These are phyloP conservation scores for Coptotermes formosanus DNA, from an alignment of 1,140 invertebrate species.

Conservation along the genomic window DNA sequence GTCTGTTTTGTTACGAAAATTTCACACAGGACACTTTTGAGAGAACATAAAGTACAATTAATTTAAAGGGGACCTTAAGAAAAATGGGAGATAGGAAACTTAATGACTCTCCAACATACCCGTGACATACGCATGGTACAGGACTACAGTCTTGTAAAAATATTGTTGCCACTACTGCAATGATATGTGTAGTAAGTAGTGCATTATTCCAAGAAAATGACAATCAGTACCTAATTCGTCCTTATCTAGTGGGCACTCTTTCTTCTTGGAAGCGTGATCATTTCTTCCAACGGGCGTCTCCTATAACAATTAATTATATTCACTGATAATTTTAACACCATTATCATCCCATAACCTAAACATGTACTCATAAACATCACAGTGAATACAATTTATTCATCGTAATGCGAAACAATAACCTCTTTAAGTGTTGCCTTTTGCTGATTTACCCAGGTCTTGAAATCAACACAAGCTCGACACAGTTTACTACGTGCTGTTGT, in stretches of 20 bases:
- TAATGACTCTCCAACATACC: too few relatives aligned
- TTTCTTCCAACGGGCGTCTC: not conserved
- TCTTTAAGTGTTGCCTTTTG: slow-evolving; percentile 54
- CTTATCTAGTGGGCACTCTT: slow-evolving; percentile 75
- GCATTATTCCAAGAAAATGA: not conserved
- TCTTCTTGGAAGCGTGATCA: slow-evolving; percentile 34
- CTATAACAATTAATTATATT: slow-evolving; percentile 34
- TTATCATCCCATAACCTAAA: not conserved
- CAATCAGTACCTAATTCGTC: slow-evolving; percentile 51
- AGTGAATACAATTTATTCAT: not conserved
- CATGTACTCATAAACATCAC: not conserved
- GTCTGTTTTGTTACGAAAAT: too few relatives aligned
- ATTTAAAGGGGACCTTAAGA: too few relatives aligned
- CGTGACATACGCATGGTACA: too few relatives aligned
- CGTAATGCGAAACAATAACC: slow-evolving; percentile 41
- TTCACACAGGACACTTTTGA: too few relatives aligned
- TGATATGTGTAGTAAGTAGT: too few relatives aligned
- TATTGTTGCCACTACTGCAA: too few relatives aligned
- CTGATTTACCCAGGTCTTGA: slow-evolving; percentile 67
- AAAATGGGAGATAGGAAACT: too few relatives aligned
- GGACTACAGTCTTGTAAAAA: too few relatives aligned
- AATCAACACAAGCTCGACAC: slow-evolving; percentile 71
- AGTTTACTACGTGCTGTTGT: slow-evolving; percentile 45
- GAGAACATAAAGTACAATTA: too few relatives aligned
- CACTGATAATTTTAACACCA: not conserved